phyloP scores from a whole-genome alignment of 2,797 vertebrate species.

The Thaleichthys pacificus region DNA sequence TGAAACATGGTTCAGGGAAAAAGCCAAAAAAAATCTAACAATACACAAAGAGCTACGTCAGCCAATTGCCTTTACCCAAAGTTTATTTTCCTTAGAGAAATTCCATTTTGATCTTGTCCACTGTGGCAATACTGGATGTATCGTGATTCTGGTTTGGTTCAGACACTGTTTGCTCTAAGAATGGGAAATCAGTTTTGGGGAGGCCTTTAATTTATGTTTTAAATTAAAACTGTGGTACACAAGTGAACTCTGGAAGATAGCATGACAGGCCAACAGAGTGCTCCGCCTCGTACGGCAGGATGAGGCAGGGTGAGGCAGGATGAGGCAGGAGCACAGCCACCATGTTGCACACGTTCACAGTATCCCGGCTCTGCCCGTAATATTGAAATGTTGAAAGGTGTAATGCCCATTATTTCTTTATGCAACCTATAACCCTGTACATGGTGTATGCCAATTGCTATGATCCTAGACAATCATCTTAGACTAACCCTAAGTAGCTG shows the following conservation, averaged over 20 bases:
- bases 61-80: slow-evolving; percentile 31
- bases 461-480: no score
- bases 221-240: slow-evolving; percentile 76
- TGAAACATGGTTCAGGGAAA: slow-evolving; percentile 5
- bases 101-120: slow-evolving; percentile 54
- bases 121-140: slow-evolving; percentile 42
- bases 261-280: slow-evolving; percentile 53
- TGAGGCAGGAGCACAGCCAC: no score
- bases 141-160: slow-evolving; percentile 62
- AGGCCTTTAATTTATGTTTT: slow-evolving; percentile 75
- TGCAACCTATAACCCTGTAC: no score
- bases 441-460: no score
- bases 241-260: slow-evolving; percentile 66
- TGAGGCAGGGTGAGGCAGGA: no score
- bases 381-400: no score
- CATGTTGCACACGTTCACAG: no score
- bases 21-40: background rate
- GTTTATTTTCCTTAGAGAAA: slow-evolving; percentile 48
- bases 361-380: no score
- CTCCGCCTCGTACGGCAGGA: background rate
- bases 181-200: slow-evolving; percentile 57
- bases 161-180: slow-evolving; percentile 57
- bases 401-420: no score
- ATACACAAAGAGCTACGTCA: background rate
- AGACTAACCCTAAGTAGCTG: no score